Conservation (phyloP, 1,140 invertebrate genomes). For the Hydropsyche tenuis region DNA sequence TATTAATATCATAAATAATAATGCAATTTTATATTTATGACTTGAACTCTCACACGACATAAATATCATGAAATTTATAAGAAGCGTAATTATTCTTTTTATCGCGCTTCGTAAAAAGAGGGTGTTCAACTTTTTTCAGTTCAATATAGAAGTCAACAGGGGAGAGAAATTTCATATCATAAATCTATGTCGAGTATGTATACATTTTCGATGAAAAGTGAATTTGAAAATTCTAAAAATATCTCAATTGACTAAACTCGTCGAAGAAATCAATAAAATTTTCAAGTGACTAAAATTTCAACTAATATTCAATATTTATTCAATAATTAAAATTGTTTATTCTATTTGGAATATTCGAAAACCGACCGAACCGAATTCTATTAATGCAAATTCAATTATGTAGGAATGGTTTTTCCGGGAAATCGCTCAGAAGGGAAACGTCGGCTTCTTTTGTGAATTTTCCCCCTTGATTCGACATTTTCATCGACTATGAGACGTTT, state of each 20-base stretch:
- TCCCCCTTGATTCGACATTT: constrained; percentile 17
- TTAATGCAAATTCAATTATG: constrained; percentile 35
- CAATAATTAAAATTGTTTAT: no score
- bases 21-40: not conserved
- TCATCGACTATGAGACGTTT: constrained; percentile 5
- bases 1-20: not conserved
- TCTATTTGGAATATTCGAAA: no score
- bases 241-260: no score
- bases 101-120: not conserved
- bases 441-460: constrained; percentile 33
- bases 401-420: constrained; percentile 22
- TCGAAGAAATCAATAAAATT: no score
- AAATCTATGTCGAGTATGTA: no score
- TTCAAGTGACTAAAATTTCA: no score
- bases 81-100: constrained; percentile 10
- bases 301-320: no score
- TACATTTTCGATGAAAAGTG: no score
- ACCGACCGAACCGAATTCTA: constrained; percentile 20
- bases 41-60: not conserved
- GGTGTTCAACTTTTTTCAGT: not conserved
- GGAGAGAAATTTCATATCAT: no score
- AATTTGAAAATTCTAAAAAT: no score
- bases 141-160: no score
- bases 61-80: not conserved
- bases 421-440: constrained; percentile 26